Evolutionary conservation across 2,113 vertebrate species (phyloP).

Genomic region (Alexandromys fortis): DNA sequence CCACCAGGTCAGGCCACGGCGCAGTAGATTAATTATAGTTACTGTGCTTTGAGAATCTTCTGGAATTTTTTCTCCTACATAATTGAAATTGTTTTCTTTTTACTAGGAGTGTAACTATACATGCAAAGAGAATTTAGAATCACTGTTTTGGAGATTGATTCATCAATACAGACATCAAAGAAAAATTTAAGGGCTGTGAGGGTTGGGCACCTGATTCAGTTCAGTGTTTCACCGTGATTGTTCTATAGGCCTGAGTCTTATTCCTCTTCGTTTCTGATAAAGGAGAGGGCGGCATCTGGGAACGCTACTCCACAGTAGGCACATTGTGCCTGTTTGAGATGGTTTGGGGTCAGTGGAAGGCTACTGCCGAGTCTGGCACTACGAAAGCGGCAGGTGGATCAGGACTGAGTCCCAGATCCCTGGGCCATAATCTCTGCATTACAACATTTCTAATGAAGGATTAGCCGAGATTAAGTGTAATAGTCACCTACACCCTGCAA

Average conservation of each 20-base stretch:
- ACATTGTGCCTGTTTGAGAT: background rate
- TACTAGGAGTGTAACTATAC: background rate
- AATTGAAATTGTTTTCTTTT: constrained; percentile 41
- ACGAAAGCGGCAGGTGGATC: background rate
- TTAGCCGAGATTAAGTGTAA: constrained; percentile 51
- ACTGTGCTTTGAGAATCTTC: background rate
- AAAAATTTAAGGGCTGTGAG: background rate
- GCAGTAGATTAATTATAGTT: background rate
- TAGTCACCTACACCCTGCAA: background rate
- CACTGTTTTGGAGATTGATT: constrained; percentile 30
- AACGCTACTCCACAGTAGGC: background rate
- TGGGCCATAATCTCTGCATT: constrained; percentile 6
- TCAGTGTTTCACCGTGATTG: constrained; percentile 36
- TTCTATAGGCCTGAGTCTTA: constrained; percentile 30
- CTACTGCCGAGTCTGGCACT: background rate
- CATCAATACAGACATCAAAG: constrained; percentile 36
- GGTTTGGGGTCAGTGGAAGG: constrained; percentile 71
- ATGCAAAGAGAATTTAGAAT: constrained; percentile 27
- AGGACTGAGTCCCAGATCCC: background rate
- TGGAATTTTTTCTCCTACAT: background rate
- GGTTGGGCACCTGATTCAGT: constrained; percentile 33
- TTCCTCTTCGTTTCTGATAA: constrained; percentile 42
- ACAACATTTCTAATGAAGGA: constrained; percentile 39
- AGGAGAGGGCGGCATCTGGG: constrained; percentile 52
- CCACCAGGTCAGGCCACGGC: background rate